phyloP scores from a whole-genome alignment of 2,113 vertebrate species.

The Brachionichthys hirsutus region DNA sequence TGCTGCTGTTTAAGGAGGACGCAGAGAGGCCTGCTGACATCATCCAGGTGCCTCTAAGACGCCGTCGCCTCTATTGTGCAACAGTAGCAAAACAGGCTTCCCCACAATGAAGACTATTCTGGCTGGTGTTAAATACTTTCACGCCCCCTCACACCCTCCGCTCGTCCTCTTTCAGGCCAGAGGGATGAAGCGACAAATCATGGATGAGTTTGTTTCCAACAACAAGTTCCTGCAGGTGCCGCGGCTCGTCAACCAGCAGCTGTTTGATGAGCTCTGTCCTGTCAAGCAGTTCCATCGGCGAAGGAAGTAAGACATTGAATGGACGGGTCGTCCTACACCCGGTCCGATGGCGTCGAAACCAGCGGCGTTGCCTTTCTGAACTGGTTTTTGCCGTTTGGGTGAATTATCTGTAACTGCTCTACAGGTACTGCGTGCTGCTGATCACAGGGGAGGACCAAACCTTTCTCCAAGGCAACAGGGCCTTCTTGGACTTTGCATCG shows the following conservation, averaged over 20 bases:
- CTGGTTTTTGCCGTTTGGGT: neutral
- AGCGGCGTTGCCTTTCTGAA: neutral
- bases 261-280: slow-evolving; percentile 93
- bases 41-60: slow-evolving; percentile 82
- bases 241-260: slow-evolving; percentile 88
- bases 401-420: slow-evolving; percentile 5
- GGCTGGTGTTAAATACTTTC: too few species aligned
- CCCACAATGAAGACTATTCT: too few species aligned
- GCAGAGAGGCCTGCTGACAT: slow-evolving; percentile 81
- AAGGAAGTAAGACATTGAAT: slow-evolving; percentile 84
- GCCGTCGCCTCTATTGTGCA: neutral
- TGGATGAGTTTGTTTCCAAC: slow-evolving; percentile 91
- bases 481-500: slow-evolving; percentile 88
- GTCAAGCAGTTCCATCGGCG: slow-evolving; percentile 91
- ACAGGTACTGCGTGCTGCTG: slow-evolving; percentile 90
- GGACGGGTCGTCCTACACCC: neutral
- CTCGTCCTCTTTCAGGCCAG: slow-evolving; percentile 75
- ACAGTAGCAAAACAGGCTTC: neutral
- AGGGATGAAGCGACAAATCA: slow-evolving; percentile 89
- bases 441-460: slow-evolving; percentile 83
- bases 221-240: slow-evolving; percentile 92
- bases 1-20: slow-evolving; percentile 94
- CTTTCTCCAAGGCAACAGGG: slow-evolving; percentile 76
- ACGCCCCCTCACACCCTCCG: neutral
- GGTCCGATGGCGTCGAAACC: neutral